Evolutionary conservation across 1,140 invertebrate genomes (phyloP).

Genomic region (Diprion similis): DNA sequence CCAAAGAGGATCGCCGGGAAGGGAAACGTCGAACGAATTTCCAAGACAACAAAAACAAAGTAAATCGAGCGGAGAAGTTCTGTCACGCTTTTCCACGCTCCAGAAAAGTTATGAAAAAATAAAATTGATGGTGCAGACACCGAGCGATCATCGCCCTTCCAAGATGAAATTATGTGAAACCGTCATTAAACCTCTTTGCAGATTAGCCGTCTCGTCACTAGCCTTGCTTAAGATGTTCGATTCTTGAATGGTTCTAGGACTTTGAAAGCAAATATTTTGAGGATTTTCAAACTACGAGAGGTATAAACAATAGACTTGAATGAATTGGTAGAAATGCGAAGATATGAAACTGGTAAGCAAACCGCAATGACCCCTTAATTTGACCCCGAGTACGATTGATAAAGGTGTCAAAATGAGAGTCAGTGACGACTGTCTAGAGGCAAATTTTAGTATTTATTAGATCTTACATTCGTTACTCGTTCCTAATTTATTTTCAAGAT

Average conservation of each 20-base stretch:
- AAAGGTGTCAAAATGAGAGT: slow-evolving; percentile 24
- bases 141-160: no score
- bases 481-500: slow-evolving; percentile 39
- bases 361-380: background rate
- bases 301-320: background rate
- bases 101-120: no score
- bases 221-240: no score
- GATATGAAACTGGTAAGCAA: background rate
- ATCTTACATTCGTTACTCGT: slow-evolving; percentile 29
- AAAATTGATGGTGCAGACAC: no score
- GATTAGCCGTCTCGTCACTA: no score
- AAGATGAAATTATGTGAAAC: no score
- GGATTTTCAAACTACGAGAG: background rate
- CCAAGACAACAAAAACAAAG: background rate
- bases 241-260: no score
- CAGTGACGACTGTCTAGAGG: slow-evolving; percentile 39
- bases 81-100: background rate
- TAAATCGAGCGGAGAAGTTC: background rate
- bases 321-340: background rate
- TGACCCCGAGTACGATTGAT: slow-evolving; percentile 20
- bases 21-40: background rate
- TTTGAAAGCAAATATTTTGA: no score
- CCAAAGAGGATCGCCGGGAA: background rate
- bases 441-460: slow-evolving; percentile 36
- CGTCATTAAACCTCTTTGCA: no score